Evolutionary conservation across 2,888 invertebrate species (phyloP), one percentile per base, ranked within the genome.

Genomic region (Hymenopus coronatus): DNA sequence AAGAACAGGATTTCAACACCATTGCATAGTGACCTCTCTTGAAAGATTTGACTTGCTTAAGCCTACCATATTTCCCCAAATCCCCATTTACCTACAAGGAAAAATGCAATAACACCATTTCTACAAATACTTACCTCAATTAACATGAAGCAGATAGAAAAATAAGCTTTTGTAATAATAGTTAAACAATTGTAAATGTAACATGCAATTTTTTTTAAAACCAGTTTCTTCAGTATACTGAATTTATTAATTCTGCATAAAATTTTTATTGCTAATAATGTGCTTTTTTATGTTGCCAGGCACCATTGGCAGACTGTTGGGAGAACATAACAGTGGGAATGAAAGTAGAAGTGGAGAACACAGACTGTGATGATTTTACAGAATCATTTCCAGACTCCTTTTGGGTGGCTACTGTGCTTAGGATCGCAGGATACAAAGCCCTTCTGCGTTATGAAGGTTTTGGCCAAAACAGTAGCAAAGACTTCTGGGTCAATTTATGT

Each of bases 401-500:
- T 94, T 99, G 99, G 99, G 98, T 99, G 84, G 99, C 99, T 25
- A 97, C 98, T 85, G 98, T 99, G 83, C 94, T 98, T 90, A 97
- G 97, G 93, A 97, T 99, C 89, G 82, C 91, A 94, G 95, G 95
- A 12, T 96, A 95, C 92, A 94, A 94, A 91, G 95, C 94, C 12
- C 92, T 94, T 88, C 92, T 95, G 90, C 92, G 95, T 89, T 99
- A 98, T 93, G 99, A 99, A 94, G 99, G 99, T 9, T 98, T 98
- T 93, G 98, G 98, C 46, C 96, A 96, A 90, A 98, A 98, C 92
- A 94, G 96, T 89, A 96, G 97, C 40, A 97, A 97, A 93, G 99
- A 99, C 93, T 99, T 99, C 93, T 99, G 99, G 99, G 97, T 99
- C 8, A 98, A 98, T 92, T 94, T 99, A 87, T 98, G 98, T 93